These are phyloP conservation scores for Protobothrops mucrosquamatus DNA, from an alignment of 2,113 vertebrate species.

Conservation along the genomic window DNA sequence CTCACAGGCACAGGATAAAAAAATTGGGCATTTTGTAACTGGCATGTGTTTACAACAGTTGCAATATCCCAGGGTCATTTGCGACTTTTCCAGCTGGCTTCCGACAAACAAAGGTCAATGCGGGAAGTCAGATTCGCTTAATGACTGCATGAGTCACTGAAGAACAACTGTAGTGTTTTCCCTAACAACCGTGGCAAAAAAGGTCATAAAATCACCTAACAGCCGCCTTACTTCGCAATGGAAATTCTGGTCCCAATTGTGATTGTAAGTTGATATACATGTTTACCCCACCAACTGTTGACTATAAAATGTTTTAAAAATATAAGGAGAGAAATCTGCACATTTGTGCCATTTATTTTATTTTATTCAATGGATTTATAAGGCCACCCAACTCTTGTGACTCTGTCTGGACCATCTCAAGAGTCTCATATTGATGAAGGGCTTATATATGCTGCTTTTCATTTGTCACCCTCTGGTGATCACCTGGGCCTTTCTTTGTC, in stretches of 20 bases:
- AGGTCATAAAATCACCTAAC: neutral
- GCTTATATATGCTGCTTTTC: neutral
- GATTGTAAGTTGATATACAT: neutral
- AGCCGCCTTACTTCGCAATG: neutral
- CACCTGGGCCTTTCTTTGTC: neutral
- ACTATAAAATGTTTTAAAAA: neutral
- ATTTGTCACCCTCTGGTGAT: neutral
- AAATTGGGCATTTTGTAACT: neutral
- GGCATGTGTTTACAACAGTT: neutral
- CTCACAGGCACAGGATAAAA: neutral
- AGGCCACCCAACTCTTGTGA: neutral
- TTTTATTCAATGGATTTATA: neutral
- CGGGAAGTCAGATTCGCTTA: neutral
- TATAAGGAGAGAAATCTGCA: neutral
- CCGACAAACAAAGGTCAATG: neutral
- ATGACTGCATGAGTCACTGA: neutral
- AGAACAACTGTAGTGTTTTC: neutral
- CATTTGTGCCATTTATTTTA: neutral
- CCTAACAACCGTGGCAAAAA: neutral
- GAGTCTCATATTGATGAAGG: neutral
- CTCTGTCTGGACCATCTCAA: neutral
- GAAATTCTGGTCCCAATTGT: neutral
- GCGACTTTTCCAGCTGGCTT: neutral
- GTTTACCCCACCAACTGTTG: neutral
- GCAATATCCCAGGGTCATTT: neutral